Percentiles rank a stretch among this genome's conserved stretches.
phyloP scores from a whole-genome alignment of 37 sponge, comb jelly and placozoan genomes.

The Oscarella lobularis region DNA sequence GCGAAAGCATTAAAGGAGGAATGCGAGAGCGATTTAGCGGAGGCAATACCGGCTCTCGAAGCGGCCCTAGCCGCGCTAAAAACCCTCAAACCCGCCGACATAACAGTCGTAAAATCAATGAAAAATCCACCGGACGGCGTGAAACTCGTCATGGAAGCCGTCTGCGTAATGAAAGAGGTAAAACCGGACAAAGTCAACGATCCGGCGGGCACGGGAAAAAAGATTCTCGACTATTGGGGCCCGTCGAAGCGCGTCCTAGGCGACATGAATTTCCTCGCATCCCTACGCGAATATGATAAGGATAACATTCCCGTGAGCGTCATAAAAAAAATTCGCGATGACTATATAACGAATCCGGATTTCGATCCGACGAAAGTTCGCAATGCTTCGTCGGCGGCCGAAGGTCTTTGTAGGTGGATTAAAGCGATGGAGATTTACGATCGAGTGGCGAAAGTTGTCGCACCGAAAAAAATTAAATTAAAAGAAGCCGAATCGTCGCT shows the following conservation, averaged over 20 bases:
- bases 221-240: constrained; percentile 94
- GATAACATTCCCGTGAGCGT: constrained; percentile 83
- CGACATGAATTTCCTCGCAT: constrained; percentile 87
- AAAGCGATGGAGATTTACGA: constrained; percentile 97
- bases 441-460: constrained; percentile 95
- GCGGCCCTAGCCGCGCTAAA: constrained; percentile 89
- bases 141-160: constrained; percentile 93
- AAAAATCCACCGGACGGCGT: constrained; percentile 93
- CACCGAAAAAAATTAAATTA: constrained; percentile 92
- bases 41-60: constrained; percentile 98
- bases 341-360: constrained; percentile 71
- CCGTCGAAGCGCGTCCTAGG: constrained; percentile 92
- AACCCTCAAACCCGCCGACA: constrained; percentile 88
- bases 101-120: constrained; percentile 93
- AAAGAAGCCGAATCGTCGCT: constrained; percentile 69
- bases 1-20: constrained; percentile 91
- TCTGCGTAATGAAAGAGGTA: constrained; percentile 96
- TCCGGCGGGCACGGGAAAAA: constrained; percentile 72
- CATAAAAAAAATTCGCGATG: constrained; percentile 85
- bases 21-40: constrained; percentile 97
- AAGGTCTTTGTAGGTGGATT: constrained; percentile 92
- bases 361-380: constrained; percentile 92
- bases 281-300: constrained; percentile 81
- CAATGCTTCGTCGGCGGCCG: constrained; percentile 97
- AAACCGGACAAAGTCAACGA: constrained; percentile 95